Percentiles rank a stretch among this genome's conserved stretches.
Evolutionary conservation across 1,140 invertebrate species (phyloP).

Genomic region (Geopemphigus sp.): DNA sequence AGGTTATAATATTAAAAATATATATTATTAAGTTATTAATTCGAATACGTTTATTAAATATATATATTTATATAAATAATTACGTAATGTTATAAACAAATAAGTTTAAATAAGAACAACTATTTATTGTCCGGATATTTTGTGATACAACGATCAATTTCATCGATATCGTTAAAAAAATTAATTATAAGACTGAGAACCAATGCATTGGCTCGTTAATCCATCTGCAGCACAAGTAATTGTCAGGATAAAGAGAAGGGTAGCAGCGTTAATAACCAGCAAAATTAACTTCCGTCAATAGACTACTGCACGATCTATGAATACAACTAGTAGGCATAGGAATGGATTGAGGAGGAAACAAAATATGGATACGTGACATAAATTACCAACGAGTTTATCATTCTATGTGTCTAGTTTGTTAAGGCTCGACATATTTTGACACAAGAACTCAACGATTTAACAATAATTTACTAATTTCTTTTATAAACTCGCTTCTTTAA

Average conservation of each 20-base stretch:
- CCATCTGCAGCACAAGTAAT: neutral
- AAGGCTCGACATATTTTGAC: slow-evolving; percentile 4
- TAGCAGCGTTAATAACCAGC: neutral
- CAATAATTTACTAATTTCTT: slow-evolving; percentile 28
- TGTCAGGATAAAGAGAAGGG: slow-evolving; percentile 15
- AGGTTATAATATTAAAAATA: too few relatives aligned
- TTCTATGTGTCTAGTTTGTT: slow-evolving; percentile 20
- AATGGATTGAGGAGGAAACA: slow-evolving; percentile 1
- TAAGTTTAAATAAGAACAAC: too few relatives aligned
- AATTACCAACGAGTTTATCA: slow-evolving; percentile 40
- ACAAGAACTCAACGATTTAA: neutral
- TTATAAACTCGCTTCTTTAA: neutral
- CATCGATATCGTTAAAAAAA: neutral
- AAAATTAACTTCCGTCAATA: slow-evolving; percentile 38
- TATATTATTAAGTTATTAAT: too few relatives aligned
- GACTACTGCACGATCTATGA: slow-evolving; percentile 21
- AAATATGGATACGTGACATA: slow-evolving; percentile 32
- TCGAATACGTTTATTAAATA: too few relatives aligned
- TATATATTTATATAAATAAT: too few relatives aligned
- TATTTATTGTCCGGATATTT: neutral
- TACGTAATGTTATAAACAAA: too few relatives aligned
- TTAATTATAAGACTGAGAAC: neutral
- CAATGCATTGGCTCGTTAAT: slow-evolving; percentile 2
- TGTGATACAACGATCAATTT: neutral
- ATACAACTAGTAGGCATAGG: slow-evolving; percentile 20